Conservation (phyloP, 2,888 invertebrate genomes). For the Pyralis farinalis region DNA sequence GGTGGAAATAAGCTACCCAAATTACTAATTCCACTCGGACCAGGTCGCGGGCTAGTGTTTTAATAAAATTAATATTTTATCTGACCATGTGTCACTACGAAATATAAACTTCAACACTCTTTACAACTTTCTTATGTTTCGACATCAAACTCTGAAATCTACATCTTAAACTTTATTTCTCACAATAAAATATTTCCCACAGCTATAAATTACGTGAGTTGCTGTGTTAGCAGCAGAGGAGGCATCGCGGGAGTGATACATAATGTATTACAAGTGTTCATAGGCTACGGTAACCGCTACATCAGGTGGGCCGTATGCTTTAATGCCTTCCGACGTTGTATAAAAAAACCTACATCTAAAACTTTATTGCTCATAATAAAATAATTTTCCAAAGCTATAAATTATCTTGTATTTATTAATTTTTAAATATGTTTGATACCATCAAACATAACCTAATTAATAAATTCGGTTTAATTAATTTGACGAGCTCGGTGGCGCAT, state of each 20-base stretch:
- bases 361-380: constrained; percentile 28
- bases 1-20: no score
- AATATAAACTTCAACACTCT: constrained; percentile 7
- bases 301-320: no score
- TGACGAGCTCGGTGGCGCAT: no score
- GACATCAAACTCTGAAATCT: constrained; percentile 22
- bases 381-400: constrained; percentile 19
- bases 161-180: constrained; percentile 27
- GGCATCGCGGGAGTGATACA: no score
- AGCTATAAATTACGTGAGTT: constrained; percentile 20
- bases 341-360: constrained; percentile 26
- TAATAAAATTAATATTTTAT: no score
- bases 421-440: constrained; percentile 1
- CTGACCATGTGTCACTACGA: no score
- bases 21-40: no score
- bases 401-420: constrained; percentile 13
- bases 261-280: no score
- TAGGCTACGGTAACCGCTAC: no score
- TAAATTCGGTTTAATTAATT: no score
- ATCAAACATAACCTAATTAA: constrained; percentile 3
- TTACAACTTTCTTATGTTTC: constrained; percentile 17
- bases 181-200: constrained; percentile 22
- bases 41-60: no score
- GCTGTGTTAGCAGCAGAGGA: no score
- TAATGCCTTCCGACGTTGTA: constrained; percentile 13